Evolutionary conservation across 1,140 invertebrate genomes (phyloP).

Genomic region (Diplogasteroides magnus): DNA sequence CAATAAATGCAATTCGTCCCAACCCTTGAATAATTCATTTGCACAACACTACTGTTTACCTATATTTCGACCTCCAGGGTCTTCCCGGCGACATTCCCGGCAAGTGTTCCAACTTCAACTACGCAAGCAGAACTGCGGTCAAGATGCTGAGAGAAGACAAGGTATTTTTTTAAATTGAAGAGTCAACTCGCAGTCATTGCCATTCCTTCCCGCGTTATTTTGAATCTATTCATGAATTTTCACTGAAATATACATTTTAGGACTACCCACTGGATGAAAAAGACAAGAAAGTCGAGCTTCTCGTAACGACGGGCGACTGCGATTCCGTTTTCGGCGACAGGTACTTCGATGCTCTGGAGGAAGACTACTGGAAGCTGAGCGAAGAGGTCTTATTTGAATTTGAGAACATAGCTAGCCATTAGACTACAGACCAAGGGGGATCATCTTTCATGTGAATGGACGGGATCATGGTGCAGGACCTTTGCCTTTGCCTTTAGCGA

Average conservation of each 20-base stretch:
- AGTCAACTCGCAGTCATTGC: too few species aligned
- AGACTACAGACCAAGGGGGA: too few species aligned
- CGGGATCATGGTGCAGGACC: too few species aligned
- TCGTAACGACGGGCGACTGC: slow-evolving; percentile 38
- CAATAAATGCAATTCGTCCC: too few species aligned
- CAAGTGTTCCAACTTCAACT: slow-evolving; percentile 39
- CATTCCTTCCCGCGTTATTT: too few species aligned
- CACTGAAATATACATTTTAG: not conserved
- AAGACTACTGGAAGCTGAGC: slow-evolving; percentile 37
- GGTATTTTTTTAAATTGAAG: too few species aligned
- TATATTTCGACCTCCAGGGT: not conserved
- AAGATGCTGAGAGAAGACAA: slow-evolving; percentile 23
- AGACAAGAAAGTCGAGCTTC: slow-evolving; percentile 12
- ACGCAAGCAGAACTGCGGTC: slow-evolving; percentile 22
- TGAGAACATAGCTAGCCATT: not conserved
- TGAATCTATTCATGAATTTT: too few species aligned
- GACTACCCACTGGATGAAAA: not conserved
- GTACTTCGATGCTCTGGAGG: slow-evolving; percentile 40
- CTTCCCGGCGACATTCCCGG: slow-evolving; percentile 35
- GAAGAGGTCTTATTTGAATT: slow-evolving; percentile 14
- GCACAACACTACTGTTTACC: too few species aligned
- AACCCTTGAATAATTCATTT: too few species aligned
- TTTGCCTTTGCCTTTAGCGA: too few species aligned
- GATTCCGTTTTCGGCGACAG: slow-evolving; percentile 32
- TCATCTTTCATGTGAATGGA: too few species aligned